Evolutionary conservation across 2,888 invertebrate species (phyloP), one percentile per base, ranked within the genome.

Genomic region (Sarcophaga carnaria): DNA sequence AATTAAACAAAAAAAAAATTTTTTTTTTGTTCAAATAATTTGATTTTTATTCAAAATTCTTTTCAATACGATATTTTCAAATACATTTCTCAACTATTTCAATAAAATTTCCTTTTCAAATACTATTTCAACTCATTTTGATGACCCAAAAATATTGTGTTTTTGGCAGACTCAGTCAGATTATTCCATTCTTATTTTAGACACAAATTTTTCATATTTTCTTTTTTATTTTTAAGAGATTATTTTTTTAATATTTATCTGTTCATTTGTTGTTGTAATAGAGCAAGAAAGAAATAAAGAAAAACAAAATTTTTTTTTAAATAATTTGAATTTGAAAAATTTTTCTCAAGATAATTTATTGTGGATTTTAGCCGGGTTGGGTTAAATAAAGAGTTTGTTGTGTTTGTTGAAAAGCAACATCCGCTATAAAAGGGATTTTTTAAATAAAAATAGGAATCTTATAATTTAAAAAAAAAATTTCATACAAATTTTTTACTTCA

Each of bases 91-190:
- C 37, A 54, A 17, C 54, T 14, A 54, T 54, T 54, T 54, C 14
- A 20, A 12, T 63, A n/a, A 54, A 54, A 54, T 54, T 54, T 54
- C 17, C 54, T 54, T 54, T 5, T 17, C 22, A 66, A 66, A 25
- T 27, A 66, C 66, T 17, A 66, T 66, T 37, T 25, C 17, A 22
- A n/a, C 37, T 71, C 20, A 27, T 72, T 70, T 49, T 60, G 77
- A 27, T 83, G 78, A 83, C 83, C 83, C 83, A 78, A 83, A 83
- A 83, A 25, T 20, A 64, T 72, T 69, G 59, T 66, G 37, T 37
- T 37, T 80, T 67, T 45, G 49, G 37, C 60, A 66, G 22, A 66
- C 54, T 47, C 14, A 71, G 4, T 60, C 54, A 14, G 54, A 17
- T 54, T 4, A 4, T 17, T 54, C 54, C 54, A 12, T 54, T 14